A percentile compares a stretch with the other conserved stretches of the same genome.
phyloP scores from a whole-genome alignment of 2,113 vertebrate species.

The Pygoscelis adeliae region DNA sequence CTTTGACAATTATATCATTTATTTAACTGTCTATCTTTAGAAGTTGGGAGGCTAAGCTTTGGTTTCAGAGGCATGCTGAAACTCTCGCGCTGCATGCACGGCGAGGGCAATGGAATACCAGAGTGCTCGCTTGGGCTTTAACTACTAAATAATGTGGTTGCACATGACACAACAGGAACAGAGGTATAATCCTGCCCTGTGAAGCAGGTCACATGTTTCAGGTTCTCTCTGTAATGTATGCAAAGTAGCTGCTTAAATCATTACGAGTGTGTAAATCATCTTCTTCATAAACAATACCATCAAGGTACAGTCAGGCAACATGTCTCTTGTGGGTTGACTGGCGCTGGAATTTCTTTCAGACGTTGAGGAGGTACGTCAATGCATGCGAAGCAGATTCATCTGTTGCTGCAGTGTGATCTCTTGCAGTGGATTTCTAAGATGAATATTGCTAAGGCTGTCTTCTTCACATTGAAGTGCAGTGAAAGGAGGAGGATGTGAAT shows the following conservation, averaged over 20 bases:
- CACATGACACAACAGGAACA: conserved; percentile 70
- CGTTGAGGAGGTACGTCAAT: conserved; percentile 44
- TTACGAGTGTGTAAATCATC: conserved; percentile 62
- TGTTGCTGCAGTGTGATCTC: conserved; percentile 37
- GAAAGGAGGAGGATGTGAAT: conserved; percentile 28
- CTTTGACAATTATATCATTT: conserved; percentile 54
- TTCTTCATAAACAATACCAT: conserved; percentile 67
- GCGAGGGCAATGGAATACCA: conserved; percentile 26
- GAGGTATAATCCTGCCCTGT: conserved; percentile 65
- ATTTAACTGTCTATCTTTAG: conserved; percentile 53
- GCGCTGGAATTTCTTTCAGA: conserved; percentile 49
- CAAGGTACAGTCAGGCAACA: conserved; percentile 61
- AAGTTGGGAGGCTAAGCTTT: conserved; percentile 27
- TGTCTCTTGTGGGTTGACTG: conserved; percentile 60
- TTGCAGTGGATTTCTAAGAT: conserved; percentile 32
- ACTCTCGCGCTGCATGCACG: background rate
- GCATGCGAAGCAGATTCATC: conserved; percentile 14
- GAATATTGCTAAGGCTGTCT: conserved; percentile 9
- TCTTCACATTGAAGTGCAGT: conserved; percentile 13
- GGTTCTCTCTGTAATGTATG: conserved; percentile 62
- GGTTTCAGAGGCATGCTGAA: conserved; percentile 51
- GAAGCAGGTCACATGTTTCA: conserved; percentile 61
- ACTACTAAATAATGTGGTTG: conserved; percentile 61
- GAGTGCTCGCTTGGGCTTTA: conserved; percentile 42
- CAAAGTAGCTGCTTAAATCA: conserved; percentile 67